These are phyloP conservation scores for Polyodon spathula DNA, from an alignment of 2,113 vertebrate species.

Conservation along the genomic window DNA sequence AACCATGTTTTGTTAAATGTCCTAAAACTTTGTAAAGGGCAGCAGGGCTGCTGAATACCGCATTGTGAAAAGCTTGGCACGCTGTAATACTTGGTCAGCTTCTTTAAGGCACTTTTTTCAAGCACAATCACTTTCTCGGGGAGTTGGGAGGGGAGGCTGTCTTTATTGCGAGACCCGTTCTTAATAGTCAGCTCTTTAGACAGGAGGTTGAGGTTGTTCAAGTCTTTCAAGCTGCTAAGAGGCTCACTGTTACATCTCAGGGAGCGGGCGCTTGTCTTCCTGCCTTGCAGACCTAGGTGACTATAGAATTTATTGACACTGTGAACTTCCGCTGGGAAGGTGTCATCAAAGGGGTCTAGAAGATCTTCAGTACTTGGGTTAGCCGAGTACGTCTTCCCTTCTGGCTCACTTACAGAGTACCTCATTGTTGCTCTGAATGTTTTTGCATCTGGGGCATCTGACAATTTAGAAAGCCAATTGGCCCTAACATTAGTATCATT, in stretches of 20 bases:
- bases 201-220: conserved; percentile 30
- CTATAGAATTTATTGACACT: conserved; percentile 42
- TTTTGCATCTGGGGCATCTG: neutral
- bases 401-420: conserved; percentile 25
- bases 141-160: conserved; percentile 48
- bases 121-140: conserved; percentile 60
- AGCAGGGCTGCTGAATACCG: conserved; percentile 69
- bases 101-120: conserved; percentile 69
- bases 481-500: neutral
- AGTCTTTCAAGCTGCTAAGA: conserved; percentile 27
- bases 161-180: conserved; percentile 24
- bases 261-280: conserved; percentile 67
- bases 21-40: conserved; percentile 62
- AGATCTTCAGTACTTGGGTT: conserved; percentile 24
- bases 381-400: conserved; percentile 13
- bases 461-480: neutral
- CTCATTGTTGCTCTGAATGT: conserved; percentile 4
- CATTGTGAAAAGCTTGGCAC: conserved; percentile 79
- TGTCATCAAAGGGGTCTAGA: conserved; percentile 36
- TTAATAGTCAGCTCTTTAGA: conserved; percentile 26
- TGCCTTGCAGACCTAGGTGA: conserved; percentile 50
- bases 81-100: conserved; percentile 83
- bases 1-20: conserved; percentile 34
- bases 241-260: conserved; percentile 80
- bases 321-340: conserved; percentile 43